These are phyloP conservation scores for Acanthosepion esculentum DNA, from an alignment of 2,888 invertebrate genomes.

Conservation along the genomic window DNA sequence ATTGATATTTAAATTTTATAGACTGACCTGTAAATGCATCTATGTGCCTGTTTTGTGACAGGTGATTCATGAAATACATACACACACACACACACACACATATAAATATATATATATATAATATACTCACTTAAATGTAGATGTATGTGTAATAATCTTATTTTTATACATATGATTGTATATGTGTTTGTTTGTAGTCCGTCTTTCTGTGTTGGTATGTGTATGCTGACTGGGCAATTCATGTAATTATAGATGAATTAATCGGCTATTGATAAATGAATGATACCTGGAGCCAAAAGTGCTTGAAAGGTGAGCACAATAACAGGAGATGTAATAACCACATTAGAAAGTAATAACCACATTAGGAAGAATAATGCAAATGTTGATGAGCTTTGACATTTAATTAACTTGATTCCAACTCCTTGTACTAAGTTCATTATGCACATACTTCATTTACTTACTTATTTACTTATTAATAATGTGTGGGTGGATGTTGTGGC, in stretches of 20 bases:
- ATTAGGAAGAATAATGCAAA: constrained; percentile 19
- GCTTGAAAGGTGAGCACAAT: neutral
- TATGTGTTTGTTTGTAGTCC: too few species aligned
- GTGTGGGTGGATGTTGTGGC: too few species aligned
- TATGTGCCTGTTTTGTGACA: too few species aligned
- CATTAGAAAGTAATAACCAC: neutral
- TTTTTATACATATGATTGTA: too few species aligned
- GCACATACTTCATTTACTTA: neutral
- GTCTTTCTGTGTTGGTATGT: neutral
- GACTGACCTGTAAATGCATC: too few species aligned
- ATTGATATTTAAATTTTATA: too few species aligned
- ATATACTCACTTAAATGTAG: too few species aligned
- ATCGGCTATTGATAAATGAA: constrained; percentile 33
- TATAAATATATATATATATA: too few species aligned
- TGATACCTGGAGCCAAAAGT: constrained; percentile 33
- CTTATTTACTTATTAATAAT: too few species aligned
- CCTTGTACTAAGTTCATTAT: neutral
- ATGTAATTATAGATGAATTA: constrained; percentile 17
- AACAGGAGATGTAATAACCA: neutral
- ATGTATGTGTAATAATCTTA: too few species aligned
- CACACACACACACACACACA: too few species aligned
- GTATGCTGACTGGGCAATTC: neutral
- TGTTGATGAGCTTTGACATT: constrained; percentile 20
- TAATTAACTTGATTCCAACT: neutral
- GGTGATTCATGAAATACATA: too few species aligned